These are phyloP conservation scores for Pyrocephalus nanus DNA, from an alignment of 2,797 vertebrate genomes.

Conservation along the genomic window DNA sequence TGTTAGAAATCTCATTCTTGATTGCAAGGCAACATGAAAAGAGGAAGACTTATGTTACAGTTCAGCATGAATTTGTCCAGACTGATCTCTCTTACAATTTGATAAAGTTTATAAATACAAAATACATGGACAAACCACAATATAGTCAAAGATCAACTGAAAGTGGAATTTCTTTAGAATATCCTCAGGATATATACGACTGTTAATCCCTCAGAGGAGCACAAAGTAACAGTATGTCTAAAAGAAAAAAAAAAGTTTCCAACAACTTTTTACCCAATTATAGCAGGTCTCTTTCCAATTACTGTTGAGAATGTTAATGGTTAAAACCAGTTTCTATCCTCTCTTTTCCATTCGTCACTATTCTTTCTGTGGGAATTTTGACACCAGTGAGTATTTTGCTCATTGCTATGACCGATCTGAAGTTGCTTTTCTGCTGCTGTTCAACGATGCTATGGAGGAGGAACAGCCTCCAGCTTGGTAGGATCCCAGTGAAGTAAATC, in stretches of 20 bases:
- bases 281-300: conserved; percentile 51
- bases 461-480: conserved; percentile 16
- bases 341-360: conserved; percentile 52
- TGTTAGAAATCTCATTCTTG: background rate
- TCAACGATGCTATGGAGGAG: conserved; percentile 51
- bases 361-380: conserved; percentile 62
- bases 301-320: background rate
- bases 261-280: conserved; percentile 8
- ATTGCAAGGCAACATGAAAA: conserved; percentile 24
- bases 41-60: background rate
- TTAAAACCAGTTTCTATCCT: conserved; percentile 16
- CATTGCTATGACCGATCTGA: conserved; percentile 62
- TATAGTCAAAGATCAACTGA: background rate
- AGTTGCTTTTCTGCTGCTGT: conserved; percentile 54
- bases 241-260: conserved; percentile 11
- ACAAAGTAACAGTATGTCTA: background rate
- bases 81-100: background rate
- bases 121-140: background rate
- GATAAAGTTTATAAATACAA: background rate
- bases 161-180: background rate
- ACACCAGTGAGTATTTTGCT: conserved; percentile 64
- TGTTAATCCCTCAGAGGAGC: background rate
- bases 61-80: background rate
- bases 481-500: conserved; percentile 68
- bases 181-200: background rate